Evolutionary conservation across 2,888 invertebrate genomes (phyloP).

Genomic region (Spilarctia lutea): DNA sequence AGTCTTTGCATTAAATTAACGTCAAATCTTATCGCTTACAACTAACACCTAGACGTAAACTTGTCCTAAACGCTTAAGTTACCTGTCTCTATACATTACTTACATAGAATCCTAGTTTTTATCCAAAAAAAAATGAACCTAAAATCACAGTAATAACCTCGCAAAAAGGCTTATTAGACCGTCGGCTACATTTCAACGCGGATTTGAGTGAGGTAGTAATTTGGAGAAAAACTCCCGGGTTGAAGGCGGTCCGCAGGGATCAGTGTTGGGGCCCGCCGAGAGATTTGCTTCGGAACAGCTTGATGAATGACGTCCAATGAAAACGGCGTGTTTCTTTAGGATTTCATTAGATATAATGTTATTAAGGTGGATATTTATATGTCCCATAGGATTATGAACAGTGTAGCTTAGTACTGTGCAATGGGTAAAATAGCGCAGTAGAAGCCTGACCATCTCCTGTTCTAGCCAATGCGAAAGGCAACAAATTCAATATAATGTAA

Average conservation of each 20-base stretch:
- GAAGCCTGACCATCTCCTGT: background rate
- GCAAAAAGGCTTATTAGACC: conserved; percentile 46
- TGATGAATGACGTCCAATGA: conserved; percentile 62
- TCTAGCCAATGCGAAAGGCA: too few species aligned
- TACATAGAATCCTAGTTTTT: background rate
- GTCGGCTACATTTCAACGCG: conserved; percentile 49
- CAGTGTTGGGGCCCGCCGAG: conserved; percentile 51
- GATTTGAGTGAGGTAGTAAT: conserved; percentile 50
- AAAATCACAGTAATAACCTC: conserved; percentile 9
- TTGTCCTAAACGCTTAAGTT: background rate
- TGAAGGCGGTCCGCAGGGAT: conserved; percentile 44
- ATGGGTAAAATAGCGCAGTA: background rate
- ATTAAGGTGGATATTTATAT: conserved; percentile 1
- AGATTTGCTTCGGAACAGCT: conserved; percentile 59
- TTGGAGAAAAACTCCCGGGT: conserved; percentile 44
- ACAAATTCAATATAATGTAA: background rate
- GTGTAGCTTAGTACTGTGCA: too few species aligned
- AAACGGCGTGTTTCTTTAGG: conserved; percentile 17
- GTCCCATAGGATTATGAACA: background rate
- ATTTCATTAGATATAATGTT: background rate
- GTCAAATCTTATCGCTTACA: background rate
- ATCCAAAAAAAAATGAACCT: background rate
- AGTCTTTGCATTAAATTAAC: background rate
- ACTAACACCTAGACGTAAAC: background rate
- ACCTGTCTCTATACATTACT: background rate